Conservation (phyloP, 92 coral and sea anemone genomes). For the Palythoa caribaeorum region DNA sequence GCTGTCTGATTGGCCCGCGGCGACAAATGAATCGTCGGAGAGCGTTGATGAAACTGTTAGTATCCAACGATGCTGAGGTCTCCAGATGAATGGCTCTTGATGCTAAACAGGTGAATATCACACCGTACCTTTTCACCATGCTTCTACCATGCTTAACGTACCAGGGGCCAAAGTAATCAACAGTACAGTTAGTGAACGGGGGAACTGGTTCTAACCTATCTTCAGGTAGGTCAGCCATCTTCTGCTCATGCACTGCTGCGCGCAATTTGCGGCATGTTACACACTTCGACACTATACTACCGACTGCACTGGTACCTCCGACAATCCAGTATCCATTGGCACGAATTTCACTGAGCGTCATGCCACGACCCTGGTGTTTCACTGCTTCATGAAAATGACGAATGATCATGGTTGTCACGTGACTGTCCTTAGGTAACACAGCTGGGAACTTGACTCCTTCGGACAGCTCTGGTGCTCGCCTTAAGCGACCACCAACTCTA, state of each 20-base stretch:
- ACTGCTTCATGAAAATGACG: slow-evolving; percentile 38
- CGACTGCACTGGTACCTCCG: slow-evolving; percentile 46
- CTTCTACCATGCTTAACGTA: neutral
- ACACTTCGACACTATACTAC: slow-evolving; percentile 35
- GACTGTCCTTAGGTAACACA: slow-evolving; percentile 24
- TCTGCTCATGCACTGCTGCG: slow-evolving; percentile 39
- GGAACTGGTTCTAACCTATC: neutral
- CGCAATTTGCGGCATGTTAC: slow-evolving; percentile 37
- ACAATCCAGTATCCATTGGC: slow-evolving; percentile 56
- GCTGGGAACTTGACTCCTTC: slow-evolving; percentile 45
- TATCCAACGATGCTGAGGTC: slow-evolving; percentile 23
- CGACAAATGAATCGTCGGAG: slow-evolving; percentile 41
- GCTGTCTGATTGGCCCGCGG: slow-evolving; percentile 40
- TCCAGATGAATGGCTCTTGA: slow-evolving; percentile 22
- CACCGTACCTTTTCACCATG: neutral
- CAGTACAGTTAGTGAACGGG: slow-evolving; percentile 9
- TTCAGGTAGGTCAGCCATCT: slow-evolving; percentile 26
- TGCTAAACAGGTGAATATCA: neutral
- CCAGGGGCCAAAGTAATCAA: slow-evolving; percentile 12
- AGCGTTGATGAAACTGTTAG: slow-evolving; percentile 39
- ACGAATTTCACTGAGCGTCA: slow-evolving; percentile 48
- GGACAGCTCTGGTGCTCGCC: slow-evolving; percentile 38
- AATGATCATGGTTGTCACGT: slow-evolving; percentile 41
- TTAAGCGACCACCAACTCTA: slow-evolving; percentile 61
- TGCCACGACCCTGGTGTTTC: slow-evolving; percentile 53